Conservation (phyloP, 2,113 vertebrate genomes). For the Etheostoma cragini region DNA sequence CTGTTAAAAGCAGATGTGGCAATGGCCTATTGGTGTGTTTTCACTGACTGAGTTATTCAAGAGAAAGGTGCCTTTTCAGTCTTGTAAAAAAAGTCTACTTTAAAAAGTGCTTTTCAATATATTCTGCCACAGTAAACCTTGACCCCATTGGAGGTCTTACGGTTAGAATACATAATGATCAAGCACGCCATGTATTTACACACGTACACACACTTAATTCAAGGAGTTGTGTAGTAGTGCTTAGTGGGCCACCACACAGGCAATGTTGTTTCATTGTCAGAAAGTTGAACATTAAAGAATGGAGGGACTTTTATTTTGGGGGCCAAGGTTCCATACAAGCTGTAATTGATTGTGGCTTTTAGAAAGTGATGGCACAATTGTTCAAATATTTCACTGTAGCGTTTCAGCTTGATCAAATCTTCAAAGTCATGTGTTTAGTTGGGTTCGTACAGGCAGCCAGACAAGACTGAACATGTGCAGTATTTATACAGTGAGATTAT, state of each 20-base stretch:
- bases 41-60: background rate
- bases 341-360: slow-evolving; percentile 28
- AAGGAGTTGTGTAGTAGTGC: background rate
- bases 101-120: background rate
- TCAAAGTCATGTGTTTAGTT: slow-evolving; percentile 8
- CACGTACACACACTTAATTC: background rate
- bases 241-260: slow-evolving; percentile 9
- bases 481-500: background rate
- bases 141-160: background rate
- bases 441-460: background rate
- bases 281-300: slow-evolving; percentile 51
- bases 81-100: background rate
- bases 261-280: slow-evolving; percentile 32
- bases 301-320: background rate
- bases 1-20: slow-evolving; percentile 8
- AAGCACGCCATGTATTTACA: background rate
- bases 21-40: background rate
- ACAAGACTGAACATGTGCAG: background rate
- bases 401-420: slow-evolving; percentile 4
- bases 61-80: too few relatives aligned
- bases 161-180: background rate
- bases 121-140: background rate
- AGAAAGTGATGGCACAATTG: slow-evolving; percentile 10
- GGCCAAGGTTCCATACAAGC: background rate
- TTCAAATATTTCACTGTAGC: background rate